Evolutionary conservation across 1,140 invertebrate genomes (phyloP).

Genomic region (Harpegnathos saltator): DNA sequence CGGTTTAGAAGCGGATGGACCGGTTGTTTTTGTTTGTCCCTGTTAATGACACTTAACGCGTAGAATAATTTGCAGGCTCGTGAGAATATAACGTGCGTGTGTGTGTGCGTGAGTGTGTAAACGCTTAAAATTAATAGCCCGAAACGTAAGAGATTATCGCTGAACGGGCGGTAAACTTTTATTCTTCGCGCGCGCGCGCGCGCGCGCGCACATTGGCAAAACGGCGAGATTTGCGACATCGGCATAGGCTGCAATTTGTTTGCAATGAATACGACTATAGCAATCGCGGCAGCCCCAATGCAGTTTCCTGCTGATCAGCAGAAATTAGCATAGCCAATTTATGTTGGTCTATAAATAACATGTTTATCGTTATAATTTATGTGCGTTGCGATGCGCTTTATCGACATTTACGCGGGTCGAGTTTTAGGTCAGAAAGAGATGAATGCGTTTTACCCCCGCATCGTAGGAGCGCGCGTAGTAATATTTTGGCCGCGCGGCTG

Average conservation of each 20-base stretch:
- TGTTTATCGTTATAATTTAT: slow-evolving; percentile 86
- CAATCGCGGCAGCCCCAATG: slow-evolving; percentile 76
- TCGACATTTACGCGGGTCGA: slow-evolving; percentile 73
- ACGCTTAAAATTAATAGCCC: not conserved
- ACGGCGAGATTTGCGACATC: slow-evolving; percentile 24
- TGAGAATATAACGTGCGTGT: too few relatives aligned
- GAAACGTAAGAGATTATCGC: not conserved
- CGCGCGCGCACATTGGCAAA: slow-evolving; percentile 10
- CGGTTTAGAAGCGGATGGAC: not conserved
- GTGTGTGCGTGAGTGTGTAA: too few relatives aligned
- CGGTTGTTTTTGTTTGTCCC: not conserved
- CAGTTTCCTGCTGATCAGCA: slow-evolving; percentile 83
- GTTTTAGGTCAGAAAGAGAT: slow-evolving; percentile 67
- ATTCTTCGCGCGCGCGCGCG: not conserved
- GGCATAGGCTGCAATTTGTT: slow-evolving; percentile 53
- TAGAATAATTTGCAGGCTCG: not conserved
- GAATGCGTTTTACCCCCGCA: slow-evolving; percentile 45
- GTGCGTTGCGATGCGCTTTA: slow-evolving; percentile 78
- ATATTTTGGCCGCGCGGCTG: slow-evolving; percentile 50
- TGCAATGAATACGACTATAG: slow-evolving; percentile 72
- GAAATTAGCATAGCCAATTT: slow-evolving; percentile 86
- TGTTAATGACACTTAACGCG: not conserved
- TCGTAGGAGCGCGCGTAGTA: slow-evolving; percentile 35
- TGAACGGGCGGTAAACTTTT: slow-evolving; percentile 16
- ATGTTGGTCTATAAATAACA: slow-evolving; percentile 86